Conservation (phyloP, 2,797 vertebrate genomes). For the Aplochiton taeniatus region DNA sequence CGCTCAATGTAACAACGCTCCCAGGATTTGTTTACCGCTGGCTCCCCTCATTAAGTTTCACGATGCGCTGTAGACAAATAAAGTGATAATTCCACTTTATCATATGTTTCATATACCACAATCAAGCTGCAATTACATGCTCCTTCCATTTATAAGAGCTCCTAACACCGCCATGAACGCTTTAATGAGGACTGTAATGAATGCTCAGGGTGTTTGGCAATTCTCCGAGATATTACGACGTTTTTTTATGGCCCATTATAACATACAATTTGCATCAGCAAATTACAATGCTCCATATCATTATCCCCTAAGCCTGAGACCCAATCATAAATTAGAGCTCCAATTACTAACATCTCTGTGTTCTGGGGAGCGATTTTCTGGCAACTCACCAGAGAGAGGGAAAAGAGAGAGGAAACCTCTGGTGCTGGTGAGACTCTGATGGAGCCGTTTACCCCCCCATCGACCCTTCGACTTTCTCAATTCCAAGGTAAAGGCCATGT, state of each 20-base stretch:
- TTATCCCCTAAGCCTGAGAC: slow-evolving; percentile 74
- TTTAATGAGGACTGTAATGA: slow-evolving; percentile 84
- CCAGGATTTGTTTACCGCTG: slow-evolving; percentile 69
- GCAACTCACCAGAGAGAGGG: slow-evolving; percentile 47
- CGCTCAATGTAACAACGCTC: slow-evolving; percentile 59
- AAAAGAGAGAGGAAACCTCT: slow-evolving; percentile 39
- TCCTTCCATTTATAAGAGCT: slow-evolving; percentile 78
- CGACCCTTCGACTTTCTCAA: not conserved
- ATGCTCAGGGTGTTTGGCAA: slow-evolving; percentile 81
- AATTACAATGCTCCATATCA: slow-evolving; percentile 84
- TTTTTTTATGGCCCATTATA: slow-evolving; percentile 82
- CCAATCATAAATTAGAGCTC: slow-evolving; percentile 82
- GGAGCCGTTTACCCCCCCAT: not conserved
- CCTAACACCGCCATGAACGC: slow-evolving; percentile 73
- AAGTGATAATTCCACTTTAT: slow-evolving; percentile 74
- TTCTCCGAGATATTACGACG: slow-evolving; percentile 76
- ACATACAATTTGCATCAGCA: slow-evolving; percentile 83
- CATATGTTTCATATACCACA: slow-evolving; percentile 76
- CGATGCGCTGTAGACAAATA: slow-evolving; percentile 72
- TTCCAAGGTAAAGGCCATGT: slow-evolving; percentile 35
- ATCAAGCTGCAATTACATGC: slow-evolving; percentile 81
- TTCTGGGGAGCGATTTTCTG: slow-evolving; percentile 61
- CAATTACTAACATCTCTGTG: slow-evolving; percentile 81
- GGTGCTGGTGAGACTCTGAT: slow-evolving; percentile 34
- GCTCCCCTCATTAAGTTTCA: slow-evolving; percentile 73